Base-by-base conservation (phyloP, 2,113 vertebrate species). In the Zosterops japonicus region DNA sequence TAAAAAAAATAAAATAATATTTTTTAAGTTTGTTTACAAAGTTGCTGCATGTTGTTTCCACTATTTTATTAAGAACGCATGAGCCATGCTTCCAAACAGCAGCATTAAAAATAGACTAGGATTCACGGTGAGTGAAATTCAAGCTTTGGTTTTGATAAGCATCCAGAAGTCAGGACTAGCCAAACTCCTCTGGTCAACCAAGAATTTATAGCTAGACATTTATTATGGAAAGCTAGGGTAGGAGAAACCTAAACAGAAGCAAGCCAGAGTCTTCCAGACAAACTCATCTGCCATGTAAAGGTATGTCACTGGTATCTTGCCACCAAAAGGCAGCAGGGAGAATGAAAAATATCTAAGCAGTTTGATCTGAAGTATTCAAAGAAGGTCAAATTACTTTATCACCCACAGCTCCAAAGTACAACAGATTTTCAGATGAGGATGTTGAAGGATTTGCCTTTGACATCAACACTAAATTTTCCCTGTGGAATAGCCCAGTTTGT, bases 71-170 rank as follows among this genome's bases (percentile, higher is more conserved):
- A 94, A 89, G 81, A 94, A 91, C 93, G 95, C 65, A 95, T 92
- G 89, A 91, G 17, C 27, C 41, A n/a, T 24, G 69, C 83, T 94
- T 95, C 94, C 89, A 95, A 97, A 87, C 87, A 78, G 91, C 93
- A 92, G 93, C 94, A 87, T 94, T 94, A 94, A 96, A 97, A 96
- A 96, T 93, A 96, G 93, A 70, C 59, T 47, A 83, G 79, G 94
- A 95, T 91, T 94, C 91, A 95, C 5, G 1, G 90, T 76, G 93
- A 93, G 90, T 82, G 82, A 93, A 96, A 93, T 85, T 91, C 87
- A 95, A 93, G 53, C 75, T 95, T 93, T 87, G 90, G 90, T 95
- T 96, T 95, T 96, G 96, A 91, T 94, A 94, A 95, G 78, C 84
- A 91, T 97, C 93, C 96, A 97, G 90, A 85, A 90, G 90, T 79